phyloP scores from a whole-genome alignment of 2,797 vertebrate genomes.

The Carcharodon carcharias region DNA sequence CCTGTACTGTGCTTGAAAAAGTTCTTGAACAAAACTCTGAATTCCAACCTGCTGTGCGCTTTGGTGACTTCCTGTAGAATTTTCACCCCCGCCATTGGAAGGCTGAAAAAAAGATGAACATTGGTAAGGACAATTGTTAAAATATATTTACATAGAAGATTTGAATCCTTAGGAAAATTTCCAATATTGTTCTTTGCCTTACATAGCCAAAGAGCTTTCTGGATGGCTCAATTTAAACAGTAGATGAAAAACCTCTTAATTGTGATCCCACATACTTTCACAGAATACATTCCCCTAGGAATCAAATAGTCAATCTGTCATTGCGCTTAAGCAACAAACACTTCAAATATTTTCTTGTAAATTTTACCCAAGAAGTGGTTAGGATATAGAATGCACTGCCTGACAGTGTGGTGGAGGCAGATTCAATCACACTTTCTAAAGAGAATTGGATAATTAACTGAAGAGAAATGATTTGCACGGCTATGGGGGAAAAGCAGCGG shows the following conservation, averaged over 20 bases:
- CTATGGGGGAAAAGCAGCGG: background rate
- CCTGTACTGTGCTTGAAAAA: constrained; percentile 96
- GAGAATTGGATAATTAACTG: background rate
- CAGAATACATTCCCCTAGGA: background rate
- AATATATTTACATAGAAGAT: background rate
- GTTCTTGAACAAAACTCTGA: constrained; percentile 86
- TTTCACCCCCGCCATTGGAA: constrained; percentile 48
- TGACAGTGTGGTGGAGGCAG: background rate
- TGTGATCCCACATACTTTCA: background rate
- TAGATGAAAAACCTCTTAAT: background rate
- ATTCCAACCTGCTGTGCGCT: constrained; percentile 49
- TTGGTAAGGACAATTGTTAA: background rate
- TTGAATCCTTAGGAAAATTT: background rate
- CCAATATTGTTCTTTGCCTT: background rate
- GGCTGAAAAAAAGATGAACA: constrained; percentile 56
- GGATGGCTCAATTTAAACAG: background rate
- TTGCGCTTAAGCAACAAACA: background rate
- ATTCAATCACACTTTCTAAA: background rate
- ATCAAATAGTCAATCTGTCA: background rate
- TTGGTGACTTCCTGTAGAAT: constrained; percentile 46
- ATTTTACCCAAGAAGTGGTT: background rate
- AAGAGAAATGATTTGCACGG: background rate
- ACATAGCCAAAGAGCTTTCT: background rate
- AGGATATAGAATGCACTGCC: background rate
- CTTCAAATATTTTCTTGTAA: background rate